Conservation (phyloP, 2,888 invertebrate genomes). For the Diachrysia chrysitis region DNA sequence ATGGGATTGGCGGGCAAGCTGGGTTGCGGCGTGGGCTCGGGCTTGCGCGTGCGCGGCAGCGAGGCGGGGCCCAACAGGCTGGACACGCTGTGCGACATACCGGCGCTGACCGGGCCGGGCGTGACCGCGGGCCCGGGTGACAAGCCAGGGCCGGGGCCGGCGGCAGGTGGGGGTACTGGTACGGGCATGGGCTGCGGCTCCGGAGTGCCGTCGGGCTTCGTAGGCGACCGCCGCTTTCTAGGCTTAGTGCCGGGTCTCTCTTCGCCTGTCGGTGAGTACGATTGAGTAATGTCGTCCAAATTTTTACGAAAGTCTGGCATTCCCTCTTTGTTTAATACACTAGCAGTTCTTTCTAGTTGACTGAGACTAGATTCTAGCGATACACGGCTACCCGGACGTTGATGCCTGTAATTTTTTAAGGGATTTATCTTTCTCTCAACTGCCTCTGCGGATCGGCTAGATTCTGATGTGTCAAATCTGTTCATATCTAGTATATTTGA, state of each 20-base stretch:
- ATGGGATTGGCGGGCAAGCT: constrained; percentile 63
- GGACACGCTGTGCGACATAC: constrained; percentile 85
- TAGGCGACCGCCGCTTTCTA: constrained; percentile 83
- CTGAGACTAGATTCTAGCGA: constrained; percentile 83
- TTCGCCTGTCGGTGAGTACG: constrained; percentile 83
- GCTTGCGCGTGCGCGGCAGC: constrained; percentile 59
- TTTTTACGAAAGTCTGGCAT: constrained; percentile 85
- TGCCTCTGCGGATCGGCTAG: constrained; percentile 63
- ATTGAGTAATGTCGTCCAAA: constrained; percentile 86
- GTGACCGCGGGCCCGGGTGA: constrained; percentile 8
- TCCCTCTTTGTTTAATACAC: constrained; percentile 81
- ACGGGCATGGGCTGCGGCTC: constrained; percentile 66
- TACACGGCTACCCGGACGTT: constrained; percentile 75
- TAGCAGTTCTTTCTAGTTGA: constrained; percentile 83
- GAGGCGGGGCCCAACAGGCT: constrained; percentile 75
- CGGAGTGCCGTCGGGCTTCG: constrained; percentile 68
- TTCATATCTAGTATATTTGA: constrained; percentile 52
- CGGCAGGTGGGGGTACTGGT: constrained; percentile 25
- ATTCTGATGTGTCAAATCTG: constrained; percentile 52
- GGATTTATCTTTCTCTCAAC: constrained; percentile 82
- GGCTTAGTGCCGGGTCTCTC: constrained; percentile 76
- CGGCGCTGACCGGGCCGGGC: constrained; percentile 43
- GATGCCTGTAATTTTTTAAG: constrained; percentile 86
- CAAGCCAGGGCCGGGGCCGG: background rate
- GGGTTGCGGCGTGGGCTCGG: constrained; percentile 57